phyloP scores from a whole-genome alignment of 2,113 vertebrate species.

The Vulpes ferrilata region DNA sequence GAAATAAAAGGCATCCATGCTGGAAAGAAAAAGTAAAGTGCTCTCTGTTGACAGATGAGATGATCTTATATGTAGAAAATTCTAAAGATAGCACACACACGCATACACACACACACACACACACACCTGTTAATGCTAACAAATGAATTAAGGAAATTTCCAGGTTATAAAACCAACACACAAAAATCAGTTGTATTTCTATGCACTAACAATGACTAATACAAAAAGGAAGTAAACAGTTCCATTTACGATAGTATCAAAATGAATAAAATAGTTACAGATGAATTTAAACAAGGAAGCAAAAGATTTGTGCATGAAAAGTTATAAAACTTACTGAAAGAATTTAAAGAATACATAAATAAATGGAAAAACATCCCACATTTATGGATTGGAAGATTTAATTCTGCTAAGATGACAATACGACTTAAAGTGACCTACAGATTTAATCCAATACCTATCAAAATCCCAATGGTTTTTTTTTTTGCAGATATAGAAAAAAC shows the following conservation, averaged over 20 bases:
- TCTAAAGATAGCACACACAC: background rate
- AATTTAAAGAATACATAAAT: background rate
- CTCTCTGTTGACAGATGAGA: background rate
- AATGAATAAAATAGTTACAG: background rate
- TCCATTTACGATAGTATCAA: background rate
- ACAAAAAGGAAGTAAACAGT: background rate
- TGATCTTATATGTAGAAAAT: background rate
- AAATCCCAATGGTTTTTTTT: too few relatives aligned
- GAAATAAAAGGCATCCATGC: background rate
- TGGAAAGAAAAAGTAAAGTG: background rate
- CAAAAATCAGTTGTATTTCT: background rate
- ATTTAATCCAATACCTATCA: background rate
- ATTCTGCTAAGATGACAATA: background rate
- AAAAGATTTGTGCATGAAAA: background rate
- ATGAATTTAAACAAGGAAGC: background rate
- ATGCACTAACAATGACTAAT: background rate
- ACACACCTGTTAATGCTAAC: background rate
- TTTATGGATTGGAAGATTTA: background rate
- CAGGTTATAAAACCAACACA: background rate
- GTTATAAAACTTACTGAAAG: conserved; percentile 3
- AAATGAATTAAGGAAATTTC: background rate
- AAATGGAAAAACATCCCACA: background rate
- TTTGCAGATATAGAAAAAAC: too few relatives aligned
- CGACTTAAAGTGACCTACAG: background rate
- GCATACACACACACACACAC: background rate